Percentiles rank a stretch among this genome's conserved stretches.
Evolutionary conservation across 2,797 vertebrate species (phyloP).

Genomic region (Allobates femoralis): DNA sequence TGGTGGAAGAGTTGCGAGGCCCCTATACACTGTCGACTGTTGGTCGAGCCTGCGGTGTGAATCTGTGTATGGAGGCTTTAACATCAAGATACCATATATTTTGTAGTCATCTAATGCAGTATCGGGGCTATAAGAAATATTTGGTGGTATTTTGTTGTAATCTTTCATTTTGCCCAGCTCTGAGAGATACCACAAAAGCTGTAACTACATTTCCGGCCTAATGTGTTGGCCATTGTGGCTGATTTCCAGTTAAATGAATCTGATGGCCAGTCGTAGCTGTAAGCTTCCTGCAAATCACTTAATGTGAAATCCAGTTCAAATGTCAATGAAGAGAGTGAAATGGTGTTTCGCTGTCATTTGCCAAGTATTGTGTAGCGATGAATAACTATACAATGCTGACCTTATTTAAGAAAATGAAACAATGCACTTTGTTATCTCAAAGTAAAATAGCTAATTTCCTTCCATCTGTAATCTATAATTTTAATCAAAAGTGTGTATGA

Average conservation of each 20-base stretch:
- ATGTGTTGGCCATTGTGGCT: background rate
- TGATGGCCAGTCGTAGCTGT: background rate
- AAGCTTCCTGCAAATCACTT: conserved; percentile 32
- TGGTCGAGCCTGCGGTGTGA: no score
- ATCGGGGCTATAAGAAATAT: background rate
- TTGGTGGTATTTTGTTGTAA: background rate
- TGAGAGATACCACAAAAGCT: background rate
- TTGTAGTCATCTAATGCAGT: background rate
- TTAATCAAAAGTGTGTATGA: conserved; percentile 86
- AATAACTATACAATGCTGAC: conserved; percentile 71
- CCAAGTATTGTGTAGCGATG: conserved; percentile 62
- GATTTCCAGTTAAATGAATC: conserved; percentile 17
- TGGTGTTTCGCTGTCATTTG: conserved; percentile 30
- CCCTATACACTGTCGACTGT: no score
- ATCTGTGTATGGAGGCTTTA: no score
- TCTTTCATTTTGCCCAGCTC: background rate
- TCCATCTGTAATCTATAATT: conserved; percentile 82
- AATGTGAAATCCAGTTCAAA: conserved; percentile 53
- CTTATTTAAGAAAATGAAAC: conserved; percentile 74
- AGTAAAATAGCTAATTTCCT: conserved; percentile 73
- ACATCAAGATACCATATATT: no score
- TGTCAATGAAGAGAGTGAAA: conserved; percentile 53
- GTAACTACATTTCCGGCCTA: background rate
- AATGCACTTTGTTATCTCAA: conserved; percentile 72
- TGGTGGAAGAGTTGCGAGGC: no score